Evolutionary conservation across 2,888 invertebrate genomes (phyloP).

Genomic region (Achlya flavicornis): DNA sequence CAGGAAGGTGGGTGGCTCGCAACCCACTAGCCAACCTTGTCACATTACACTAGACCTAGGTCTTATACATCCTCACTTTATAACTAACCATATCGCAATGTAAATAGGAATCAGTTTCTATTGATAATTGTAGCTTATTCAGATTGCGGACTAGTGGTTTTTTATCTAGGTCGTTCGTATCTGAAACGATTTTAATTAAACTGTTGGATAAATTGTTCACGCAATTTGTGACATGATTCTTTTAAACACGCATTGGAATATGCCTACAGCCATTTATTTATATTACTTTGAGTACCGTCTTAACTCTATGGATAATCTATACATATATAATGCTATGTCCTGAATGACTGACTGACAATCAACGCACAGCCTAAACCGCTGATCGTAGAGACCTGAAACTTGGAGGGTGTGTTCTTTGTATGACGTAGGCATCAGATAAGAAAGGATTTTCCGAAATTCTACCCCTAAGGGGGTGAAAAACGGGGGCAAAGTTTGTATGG

Average conservation of each 20-base stretch:
- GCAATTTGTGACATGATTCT: not conserved
- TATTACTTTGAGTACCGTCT: too few species aligned
- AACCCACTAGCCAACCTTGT: slow-evolving; percentile 9
- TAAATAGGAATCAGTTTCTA: not conserved
- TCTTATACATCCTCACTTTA: not conserved
- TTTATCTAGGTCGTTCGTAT: not conserved
- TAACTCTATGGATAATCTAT: too few species aligned
- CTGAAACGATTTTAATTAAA: not conserved
- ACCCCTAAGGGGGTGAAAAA: too few species aligned
- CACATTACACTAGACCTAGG: slow-evolving; percentile 1
- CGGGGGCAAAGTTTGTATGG: too few species aligned
- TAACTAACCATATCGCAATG: not conserved
- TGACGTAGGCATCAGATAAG: too few species aligned
- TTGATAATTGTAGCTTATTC: not conserved
- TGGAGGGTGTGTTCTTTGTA: too few species aligned
- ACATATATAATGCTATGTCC: too few species aligned
- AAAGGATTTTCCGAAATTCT: too few species aligned
- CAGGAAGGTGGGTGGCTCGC: slow-evolving; percentile 24
- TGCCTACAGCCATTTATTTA: too few species aligned
- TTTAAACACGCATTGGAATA: not conserved
- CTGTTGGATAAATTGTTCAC: not conserved
- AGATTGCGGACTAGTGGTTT: slow-evolving; percentile 1
- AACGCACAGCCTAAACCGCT: too few species aligned
- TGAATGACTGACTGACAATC: too few species aligned
- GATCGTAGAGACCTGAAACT: too few species aligned